Base-by-base conservation (phyloP, 2,888 invertebrate species). In the Tinea trinotella region DNA sequence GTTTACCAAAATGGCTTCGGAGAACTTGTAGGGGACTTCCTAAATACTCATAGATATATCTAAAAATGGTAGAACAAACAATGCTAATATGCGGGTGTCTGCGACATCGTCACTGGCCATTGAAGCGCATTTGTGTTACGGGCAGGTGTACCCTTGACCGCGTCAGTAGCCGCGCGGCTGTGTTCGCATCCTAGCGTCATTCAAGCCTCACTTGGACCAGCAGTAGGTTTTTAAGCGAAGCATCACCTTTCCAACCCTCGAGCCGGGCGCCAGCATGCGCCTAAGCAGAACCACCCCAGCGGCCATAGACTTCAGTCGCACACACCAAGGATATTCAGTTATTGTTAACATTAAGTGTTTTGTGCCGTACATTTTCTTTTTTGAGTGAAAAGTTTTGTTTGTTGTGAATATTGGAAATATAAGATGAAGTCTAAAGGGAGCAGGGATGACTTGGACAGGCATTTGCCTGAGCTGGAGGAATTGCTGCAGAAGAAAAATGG, bases 121-220 rank as follows among this genome's bases (percentile, higher is more conserved):
- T 48, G 48, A 48, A 40, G n/a, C 9, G 18, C 18, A 19, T 19
- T 48, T 48, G 48, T 18, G 48, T 48, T 40, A 30, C 30, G 30
- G 30, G 30, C 30, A 30, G 30, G 30, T 54, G 57, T 71, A 76
- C 73, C 78, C 78, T 78, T 78, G 79, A 76, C 76, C 76, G 66
- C 65, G 40, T 74, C 73, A 81, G 81, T 81, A 73, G 71, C 66
- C 67, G 69, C 75, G 71, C 77, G 75, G 65, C 79, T 73, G 68
- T 65, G 61, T 60, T 70, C 57, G 70, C 64, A 76, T 68, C 74
- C 76, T 77, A 81, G 81, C 68, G 78, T 73, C 66, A 40, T 15
- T 59, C 30, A 60, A 61, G 59, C 60, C 56, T 55, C 54, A 56
- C 57, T 54, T 52, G 54, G 40, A 46, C 53, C 54, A 58, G 57